phyloP scores from a whole-genome alignment of 2,113 vertebrate genomes.

The Amblyopsis rosae region DNA sequence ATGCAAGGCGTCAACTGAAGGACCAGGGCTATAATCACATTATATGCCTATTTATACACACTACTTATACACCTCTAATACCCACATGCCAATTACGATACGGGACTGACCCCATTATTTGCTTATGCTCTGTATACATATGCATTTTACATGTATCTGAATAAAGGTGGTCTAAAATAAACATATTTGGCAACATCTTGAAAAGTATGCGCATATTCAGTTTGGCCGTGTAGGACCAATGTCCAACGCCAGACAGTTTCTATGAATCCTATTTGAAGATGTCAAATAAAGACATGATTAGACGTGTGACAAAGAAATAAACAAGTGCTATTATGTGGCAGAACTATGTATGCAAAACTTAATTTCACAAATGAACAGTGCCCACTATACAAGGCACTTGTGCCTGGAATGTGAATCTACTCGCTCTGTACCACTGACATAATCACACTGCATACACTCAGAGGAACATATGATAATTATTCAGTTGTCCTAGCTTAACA shows the following conservation, averaged over 20 bases:
- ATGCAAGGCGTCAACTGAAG: conserved; percentile 7
- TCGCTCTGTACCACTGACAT: too few species aligned
- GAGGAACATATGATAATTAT: too few species aligned
- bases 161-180: neutral
- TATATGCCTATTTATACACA: conserved; percentile 51
- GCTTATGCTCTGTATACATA: conserved; percentile 1
- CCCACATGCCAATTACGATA: conserved; percentile 15
- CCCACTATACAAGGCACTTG: too few species aligned
- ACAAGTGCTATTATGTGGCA: conserved; percentile 39
- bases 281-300: neutral
- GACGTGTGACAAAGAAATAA: neutral
- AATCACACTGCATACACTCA: too few species aligned
- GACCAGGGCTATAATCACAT: conserved; percentile 43
- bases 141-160: neutral
- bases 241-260: neutral
- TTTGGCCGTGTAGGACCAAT: neutral
- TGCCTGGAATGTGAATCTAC: too few species aligned
- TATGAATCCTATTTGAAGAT: neutral
- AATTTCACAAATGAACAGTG: neutral
- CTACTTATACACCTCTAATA: conserved; percentile 30
- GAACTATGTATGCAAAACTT: conserved; percentile 23
- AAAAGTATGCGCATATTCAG: neutral
- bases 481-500: too few species aligned
- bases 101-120: neutral
- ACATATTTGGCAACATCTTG: neutral